Evolutionary conservation across 2,888 invertebrate genomes (phyloP), one percentile per base, ranked within the genome.

Genomic region (Gerosis bhagava): DNA sequence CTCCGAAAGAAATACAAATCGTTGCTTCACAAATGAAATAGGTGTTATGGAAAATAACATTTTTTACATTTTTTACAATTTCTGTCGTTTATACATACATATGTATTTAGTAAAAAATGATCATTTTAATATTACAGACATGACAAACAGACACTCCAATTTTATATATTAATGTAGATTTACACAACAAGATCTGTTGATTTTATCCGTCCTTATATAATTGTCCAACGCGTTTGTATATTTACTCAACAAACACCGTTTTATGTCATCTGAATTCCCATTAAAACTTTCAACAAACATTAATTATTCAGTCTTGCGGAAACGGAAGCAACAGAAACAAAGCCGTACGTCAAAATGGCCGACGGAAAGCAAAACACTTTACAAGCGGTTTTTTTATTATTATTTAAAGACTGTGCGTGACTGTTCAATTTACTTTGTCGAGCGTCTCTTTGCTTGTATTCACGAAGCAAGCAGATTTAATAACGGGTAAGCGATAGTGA

Each of bases 221-320:
- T n/a, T n/a, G n/a, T n/a, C n/a, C n/a, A n/a, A n/a, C n/a, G n/a
- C n/a, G n/a, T n/a, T n/a, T 25, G 28, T 11, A 24, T 17, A 28
- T 39, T 29, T 22, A 31, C 12, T 11, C 28, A 31, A 10, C 16
- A 12, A 1, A 10, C 17, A 4, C n/a, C 16, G 16, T 15, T 11
- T 29, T 24, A 10, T 16, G 26, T 13, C 26, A 26, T 25, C 25
- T 24, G 24, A 5, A 19, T 32, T 8, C 12, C 15, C 43, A 43
- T 43, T 43, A 35, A 43, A 43, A 43, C 26, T 43, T 43, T 43
- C 26, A 43, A 43, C 43, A 10, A 26, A 43, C 43, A 43, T 43
- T 21, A 26, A 43, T 43, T 34, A 21, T 43, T 36, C 19, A 43
- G 34, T 19, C 26, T 15, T 8, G 22, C 25, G 34, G 21, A 43